Percentiles rank a stretch among this genome's conserved stretches.
These are phyloP conservation scores for Crotalus tigris DNA, from an alignment of 2,113 vertebrate species.

Conservation along the genomic window DNA sequence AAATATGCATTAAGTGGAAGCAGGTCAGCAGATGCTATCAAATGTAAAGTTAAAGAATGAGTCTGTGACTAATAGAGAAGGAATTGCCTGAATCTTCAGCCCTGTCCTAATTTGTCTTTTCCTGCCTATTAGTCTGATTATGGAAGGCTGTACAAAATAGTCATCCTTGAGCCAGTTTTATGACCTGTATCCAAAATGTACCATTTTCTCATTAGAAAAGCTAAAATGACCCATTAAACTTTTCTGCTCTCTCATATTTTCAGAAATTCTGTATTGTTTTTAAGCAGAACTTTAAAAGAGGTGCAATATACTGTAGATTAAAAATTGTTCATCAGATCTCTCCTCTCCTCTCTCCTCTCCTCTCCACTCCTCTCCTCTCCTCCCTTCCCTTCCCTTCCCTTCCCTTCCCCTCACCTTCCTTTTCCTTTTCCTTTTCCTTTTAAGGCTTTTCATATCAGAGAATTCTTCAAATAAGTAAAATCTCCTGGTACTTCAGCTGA, in stretches of 20 bases:
- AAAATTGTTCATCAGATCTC: not conserved
- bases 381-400: no score
- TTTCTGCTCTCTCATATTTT: conserved; percentile 19
- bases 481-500: not conserved
- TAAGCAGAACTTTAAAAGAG: conserved; percentile 11
- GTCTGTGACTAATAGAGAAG: conserved; percentile 56
- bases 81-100: conserved; percentile 45
- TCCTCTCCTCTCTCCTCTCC: no score
- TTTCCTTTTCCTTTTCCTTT: not conserved
- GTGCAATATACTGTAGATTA: not conserved
- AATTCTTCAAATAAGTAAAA: not conserved
- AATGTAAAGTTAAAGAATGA: conserved; percentile 45
- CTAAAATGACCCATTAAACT: conserved; percentile 58
- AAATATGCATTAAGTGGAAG: conserved; percentile 4
- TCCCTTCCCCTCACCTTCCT: not conserved
- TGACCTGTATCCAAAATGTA: conserved; percentile 59
- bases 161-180: conserved; percentile 65
- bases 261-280: not conserved
- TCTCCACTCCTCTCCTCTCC: no score
- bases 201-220: conserved; percentile 53
- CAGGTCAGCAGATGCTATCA: not conserved
- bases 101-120: conserved; percentile 62
- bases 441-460: not conserved
- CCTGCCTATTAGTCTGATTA: conserved; percentile 65
- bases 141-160: conserved; percentile 49